Conservation (phyloP, 2,888 invertebrate species). For the Cotesia congregata region DNA sequence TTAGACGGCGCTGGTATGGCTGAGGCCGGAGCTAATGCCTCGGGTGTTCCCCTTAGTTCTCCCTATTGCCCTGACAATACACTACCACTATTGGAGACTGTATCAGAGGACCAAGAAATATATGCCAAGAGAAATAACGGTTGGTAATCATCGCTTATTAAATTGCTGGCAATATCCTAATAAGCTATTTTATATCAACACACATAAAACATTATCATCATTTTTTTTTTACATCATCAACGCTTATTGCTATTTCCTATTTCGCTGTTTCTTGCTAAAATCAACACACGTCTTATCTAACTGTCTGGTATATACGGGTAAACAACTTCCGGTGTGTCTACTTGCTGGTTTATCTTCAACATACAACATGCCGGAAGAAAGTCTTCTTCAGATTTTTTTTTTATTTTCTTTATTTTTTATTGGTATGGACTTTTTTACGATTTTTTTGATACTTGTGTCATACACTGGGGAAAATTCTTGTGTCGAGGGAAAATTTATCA, state of each 20-base stretch:
- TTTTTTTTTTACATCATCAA: neutral
- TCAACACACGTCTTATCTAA: neutral
- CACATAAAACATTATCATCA: neutral
- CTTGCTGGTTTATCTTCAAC: neutral
- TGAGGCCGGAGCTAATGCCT: constrained; percentile 70
- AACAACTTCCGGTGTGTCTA: constrained; percentile 1
- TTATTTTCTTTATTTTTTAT: neutral
- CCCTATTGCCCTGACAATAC: constrained; percentile 75
- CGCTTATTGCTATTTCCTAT: constrained; percentile 1
- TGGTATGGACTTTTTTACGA: neutral
- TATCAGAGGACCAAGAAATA: constrained; percentile 79
- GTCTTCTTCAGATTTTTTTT: neutral
- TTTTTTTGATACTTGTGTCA: neutral
- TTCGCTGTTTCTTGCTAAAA: neutral
- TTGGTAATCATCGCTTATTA: constrained; percentile 53
- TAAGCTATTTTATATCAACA: neutral
- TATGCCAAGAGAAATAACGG: constrained; percentile 68
- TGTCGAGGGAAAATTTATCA: constrained; percentile 5
- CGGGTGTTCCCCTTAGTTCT: constrained; percentile 73
- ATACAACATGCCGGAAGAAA: neutral
- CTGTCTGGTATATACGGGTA: neutral
- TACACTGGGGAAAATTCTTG: neutral
- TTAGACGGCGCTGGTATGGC: constrained; percentile 73
- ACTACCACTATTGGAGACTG: constrained; percentile 76
- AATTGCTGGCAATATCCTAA: neutral